Percentiles rank a stretch among this genome's conserved stretches.
Evolutionary conservation across 2,888 invertebrate genomes (phyloP).

Genomic region (Agapetus fuscipes): DNA sequence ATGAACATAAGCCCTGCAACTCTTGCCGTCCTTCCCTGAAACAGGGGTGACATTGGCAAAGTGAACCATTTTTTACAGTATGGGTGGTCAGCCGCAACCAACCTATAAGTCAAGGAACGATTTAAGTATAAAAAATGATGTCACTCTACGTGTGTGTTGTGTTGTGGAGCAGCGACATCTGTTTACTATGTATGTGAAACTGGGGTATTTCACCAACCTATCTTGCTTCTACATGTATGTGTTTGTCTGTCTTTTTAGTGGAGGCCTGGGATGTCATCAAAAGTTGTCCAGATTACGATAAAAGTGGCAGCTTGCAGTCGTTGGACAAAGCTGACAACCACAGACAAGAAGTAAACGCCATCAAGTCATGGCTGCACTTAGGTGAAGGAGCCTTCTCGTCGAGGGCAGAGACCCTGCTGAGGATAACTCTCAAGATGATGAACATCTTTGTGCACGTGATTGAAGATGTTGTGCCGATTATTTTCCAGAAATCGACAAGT

Average conservation of each 20-base stretch:
- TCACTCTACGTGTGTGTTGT: no score
- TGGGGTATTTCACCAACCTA: no score
- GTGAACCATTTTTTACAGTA: no score
- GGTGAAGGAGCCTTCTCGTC: conserved; percentile 36
- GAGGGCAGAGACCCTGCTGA: conserved; percentile 54
- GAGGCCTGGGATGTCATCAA: conserved; percentile 39
- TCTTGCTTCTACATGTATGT: no score
- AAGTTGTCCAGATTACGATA: background rate
- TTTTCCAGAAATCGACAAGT: conserved; percentile 29
- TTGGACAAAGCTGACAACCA: conserved; percentile 30
- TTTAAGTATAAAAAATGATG: no score
- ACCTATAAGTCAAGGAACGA: no score
- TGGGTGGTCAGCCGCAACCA: no score
- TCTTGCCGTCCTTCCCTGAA: no score
- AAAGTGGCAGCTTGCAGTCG: background rate
- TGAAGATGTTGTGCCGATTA: conserved; percentile 54
- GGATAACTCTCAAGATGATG: conserved; percentile 58
- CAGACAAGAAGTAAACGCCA: conserved; percentile 30
- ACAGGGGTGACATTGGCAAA: no score
- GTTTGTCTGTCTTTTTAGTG: conserved; percentile 33
- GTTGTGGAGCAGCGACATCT: no score
- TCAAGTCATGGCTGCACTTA: conserved; percentile 34
- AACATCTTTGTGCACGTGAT: conserved; percentile 69
- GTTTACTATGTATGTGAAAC: no score
- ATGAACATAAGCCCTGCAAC: no score